Evolutionary conservation across 2,797 vertebrate genomes (phyloP).

Genomic region (Cuniculus paca): DNA sequence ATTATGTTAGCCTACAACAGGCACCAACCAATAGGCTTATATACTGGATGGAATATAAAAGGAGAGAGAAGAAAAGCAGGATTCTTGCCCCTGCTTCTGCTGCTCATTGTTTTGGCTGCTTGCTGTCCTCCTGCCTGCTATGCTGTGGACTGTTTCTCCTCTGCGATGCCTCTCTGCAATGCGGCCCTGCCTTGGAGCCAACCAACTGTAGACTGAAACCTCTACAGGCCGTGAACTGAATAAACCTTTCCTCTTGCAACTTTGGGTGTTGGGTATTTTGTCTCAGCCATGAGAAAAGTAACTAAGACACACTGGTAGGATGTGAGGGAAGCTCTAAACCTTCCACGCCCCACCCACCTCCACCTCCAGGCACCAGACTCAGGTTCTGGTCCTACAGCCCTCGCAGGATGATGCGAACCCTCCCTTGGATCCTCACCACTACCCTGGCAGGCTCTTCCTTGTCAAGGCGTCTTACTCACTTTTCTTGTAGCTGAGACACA

Average conservation of each 20-base stretch:
- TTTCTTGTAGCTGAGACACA: not conserved
- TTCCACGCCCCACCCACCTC: not conserved
- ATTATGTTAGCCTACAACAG: no score
- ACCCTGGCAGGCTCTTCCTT: rapidly evolving
- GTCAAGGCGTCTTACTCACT: not conserved
- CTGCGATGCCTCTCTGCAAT: no score
- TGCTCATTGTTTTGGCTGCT: not conserved
- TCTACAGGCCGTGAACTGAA: not conserved
- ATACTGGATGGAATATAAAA: not conserved
- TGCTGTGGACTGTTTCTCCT: not conserved
- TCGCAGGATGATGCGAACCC: rapidly evolving
- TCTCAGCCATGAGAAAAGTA: not conserved
- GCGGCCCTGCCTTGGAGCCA: not conserved
- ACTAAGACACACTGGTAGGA: not conserved
- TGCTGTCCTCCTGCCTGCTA: not conserved
- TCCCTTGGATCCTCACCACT: no score
- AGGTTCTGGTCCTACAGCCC: not conserved
- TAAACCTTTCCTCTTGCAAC: not conserved
- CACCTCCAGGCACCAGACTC: not conserved
- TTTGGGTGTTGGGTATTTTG: no score
- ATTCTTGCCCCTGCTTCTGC: no score
- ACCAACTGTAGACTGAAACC: not conserved
- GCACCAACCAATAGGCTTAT: not conserved
- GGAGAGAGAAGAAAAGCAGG: not conserved
- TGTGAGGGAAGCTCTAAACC: not conserved